phyloP scores from a whole-genome alignment of 2,113 vertebrate genomes.

The Gorsachius goisagi region DNA sequence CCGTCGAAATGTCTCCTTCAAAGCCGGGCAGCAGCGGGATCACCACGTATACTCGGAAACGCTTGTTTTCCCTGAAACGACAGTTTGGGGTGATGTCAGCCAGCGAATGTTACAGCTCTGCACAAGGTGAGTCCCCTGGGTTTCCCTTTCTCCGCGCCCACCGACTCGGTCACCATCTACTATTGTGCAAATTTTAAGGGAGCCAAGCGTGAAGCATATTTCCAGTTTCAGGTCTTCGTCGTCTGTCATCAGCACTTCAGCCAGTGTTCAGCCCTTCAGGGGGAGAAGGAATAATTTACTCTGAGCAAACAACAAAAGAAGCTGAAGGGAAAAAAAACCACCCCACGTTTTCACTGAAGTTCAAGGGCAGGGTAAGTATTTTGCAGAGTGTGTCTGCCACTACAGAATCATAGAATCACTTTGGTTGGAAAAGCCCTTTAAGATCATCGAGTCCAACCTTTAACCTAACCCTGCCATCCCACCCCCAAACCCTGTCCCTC shows the following conservation, averaged over 20 bases:
- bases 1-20: constrained; percentile 93
- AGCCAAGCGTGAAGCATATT: not conserved
- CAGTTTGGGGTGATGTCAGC: not conserved
- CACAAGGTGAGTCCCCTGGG: rapidly evolving
- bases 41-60: constrained; percentile 91
- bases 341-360: not conserved
- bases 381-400: not conserved
- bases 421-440: no score
- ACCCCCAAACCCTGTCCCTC: no score
- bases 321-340: not conserved
- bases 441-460: no score
- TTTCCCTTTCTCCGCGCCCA: not conserved
- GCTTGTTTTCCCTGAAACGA: constrained; percentile 78
- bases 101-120: rapidly evolving
- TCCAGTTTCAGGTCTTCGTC: not conserved
- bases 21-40: constrained; percentile 94
- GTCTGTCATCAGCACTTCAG: not conserved
- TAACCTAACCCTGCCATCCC: no score
- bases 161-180: not conserved
- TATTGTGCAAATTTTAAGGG: not conserved
- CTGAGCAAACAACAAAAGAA: not conserved
- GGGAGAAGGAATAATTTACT: not conserved
- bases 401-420: no score
- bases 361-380: not conserved
- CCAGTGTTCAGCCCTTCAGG: not conserved